Base-by-base conservation (phyloP, 2,113 vertebrate species). In the Syngnathus typhle region DNA sequence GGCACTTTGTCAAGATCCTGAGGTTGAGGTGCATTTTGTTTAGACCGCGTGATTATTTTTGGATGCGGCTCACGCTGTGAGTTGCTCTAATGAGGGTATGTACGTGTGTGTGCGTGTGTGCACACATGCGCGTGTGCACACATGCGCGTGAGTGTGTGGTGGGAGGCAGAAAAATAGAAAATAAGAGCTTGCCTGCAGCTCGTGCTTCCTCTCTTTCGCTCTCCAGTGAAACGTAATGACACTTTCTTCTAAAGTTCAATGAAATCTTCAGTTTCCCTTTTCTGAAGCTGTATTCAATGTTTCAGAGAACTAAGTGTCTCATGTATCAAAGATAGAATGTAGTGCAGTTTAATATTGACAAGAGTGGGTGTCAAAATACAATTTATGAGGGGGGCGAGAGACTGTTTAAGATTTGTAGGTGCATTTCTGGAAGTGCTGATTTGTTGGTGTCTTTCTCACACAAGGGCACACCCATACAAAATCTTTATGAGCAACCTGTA, bases 1-100 rank as follows among this genome's bases (percentile, higher is more conserved):
- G 82, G 85, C 87, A 88, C 82, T 88, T 85, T 87, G 85, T 88
- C 75, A 82, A 82, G 72, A 85, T 69, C 69, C 72, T 71, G 75
- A 82, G 74, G 71, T 70, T 73, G 72, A 74, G 64, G 39, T 82
- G 46, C 41, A 62, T 75, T 80, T 75, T 81, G 69, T 85, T 74
- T n/a, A 43, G 56, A 52, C 38, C 74, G 71, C 51, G 43, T 71
- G 68, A 77, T 75, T 70, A 69, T 68, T 76, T 74, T 56, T 52
- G 78, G 74, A 67, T 74, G 70, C 52, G 67, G 71, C 12, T 0
- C 51, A 62, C 46, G 37, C 46, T 64, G 49, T 65, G 59, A 38
- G 44, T 39, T 54, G 66, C 61, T 55, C 3, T 58, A 6, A 11
- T 46, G 51, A 60, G 58, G 43, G 60, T 69, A 18, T 18, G 44